Percentiles rank a stretch among this genome's conserved stretches.
Conservation (phyloP, 2,113 vertebrate species). For the Serinus canaria region DNA sequence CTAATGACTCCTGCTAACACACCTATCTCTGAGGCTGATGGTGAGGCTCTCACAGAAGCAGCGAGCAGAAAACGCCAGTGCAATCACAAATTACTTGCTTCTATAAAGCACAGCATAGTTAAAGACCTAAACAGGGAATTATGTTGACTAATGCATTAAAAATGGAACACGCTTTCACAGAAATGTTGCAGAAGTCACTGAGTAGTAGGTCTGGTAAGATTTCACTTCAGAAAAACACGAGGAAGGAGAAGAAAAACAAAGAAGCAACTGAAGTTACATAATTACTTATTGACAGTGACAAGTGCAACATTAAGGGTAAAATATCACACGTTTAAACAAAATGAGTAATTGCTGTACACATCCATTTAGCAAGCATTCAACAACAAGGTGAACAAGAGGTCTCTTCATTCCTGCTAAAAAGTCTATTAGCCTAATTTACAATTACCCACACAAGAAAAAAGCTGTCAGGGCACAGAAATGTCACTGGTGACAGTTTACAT, state of each 20-base stretch:
- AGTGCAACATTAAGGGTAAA: not conserved
- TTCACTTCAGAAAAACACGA: not conserved
- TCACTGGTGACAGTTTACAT: constrained; percentile 45
- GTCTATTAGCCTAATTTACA: constrained; percentile 51
- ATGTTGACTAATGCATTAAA: not conserved
- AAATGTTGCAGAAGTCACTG: not conserved
- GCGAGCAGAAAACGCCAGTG: not conserved
- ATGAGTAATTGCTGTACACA: not conserved
- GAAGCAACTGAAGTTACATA: not conserved
- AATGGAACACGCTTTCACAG: not conserved
- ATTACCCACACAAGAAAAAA: constrained; percentile 41
- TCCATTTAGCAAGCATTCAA: not conserved
- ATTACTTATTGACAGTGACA: not conserved
- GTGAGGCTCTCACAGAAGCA: not conserved
- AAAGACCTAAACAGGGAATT: not conserved
- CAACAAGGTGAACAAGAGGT: constrained; percentile 17
- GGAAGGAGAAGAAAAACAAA: too few species aligned
- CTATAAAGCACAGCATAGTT: not conserved
- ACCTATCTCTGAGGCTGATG: not conserved
- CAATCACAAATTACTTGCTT: not conserved
- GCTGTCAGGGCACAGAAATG: constrained; percentile 13
- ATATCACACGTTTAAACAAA: constrained; percentile 6
- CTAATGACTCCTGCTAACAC: not conserved
- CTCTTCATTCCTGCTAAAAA: not conserved
- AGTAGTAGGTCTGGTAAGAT: not conserved